Conservation (phyloP, 35 echinoderm and acorn worm genomes). For the Stichopus chloronotus region DNA sequence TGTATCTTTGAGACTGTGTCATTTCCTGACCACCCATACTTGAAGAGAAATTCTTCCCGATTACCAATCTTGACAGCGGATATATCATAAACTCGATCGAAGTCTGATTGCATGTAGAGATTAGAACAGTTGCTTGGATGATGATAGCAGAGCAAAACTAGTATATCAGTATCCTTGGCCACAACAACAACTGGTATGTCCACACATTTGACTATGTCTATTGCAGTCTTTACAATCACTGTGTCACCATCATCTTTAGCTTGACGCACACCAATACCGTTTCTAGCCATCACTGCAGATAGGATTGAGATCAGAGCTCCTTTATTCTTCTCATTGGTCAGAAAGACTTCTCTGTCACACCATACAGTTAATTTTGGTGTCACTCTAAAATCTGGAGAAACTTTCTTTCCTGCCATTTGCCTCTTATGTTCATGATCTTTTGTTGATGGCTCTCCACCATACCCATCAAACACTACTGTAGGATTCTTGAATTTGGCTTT, state of each 20-base stretch:
- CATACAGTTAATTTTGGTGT: constrained; percentile 38
- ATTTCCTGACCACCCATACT: neutral
- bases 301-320: constrained; percentile 52
- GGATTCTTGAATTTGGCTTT: too few relatives aligned
- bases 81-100: constrained; percentile 68
- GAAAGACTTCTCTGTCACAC: constrained; percentile 63
- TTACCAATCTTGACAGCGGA: constrained; percentile 58
- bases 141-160: constrained; percentile 74
- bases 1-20: too few relatives aligned
- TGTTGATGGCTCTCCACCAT: too few relatives aligned
- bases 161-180: constrained; percentile 69
- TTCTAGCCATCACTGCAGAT: constrained; percentile 49
- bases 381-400: too few relatives aligned
- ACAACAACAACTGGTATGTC: constrained; percentile 63
- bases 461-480: too few relatives aligned
- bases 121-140: constrained; percentile 48
- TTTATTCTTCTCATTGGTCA: constrained; percentile 69
- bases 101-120: constrained; percentile 57
- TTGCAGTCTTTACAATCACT: constrained; percentile 68
- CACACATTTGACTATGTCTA: constrained; percentile 43
- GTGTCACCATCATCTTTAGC: constrained; percentile 75
- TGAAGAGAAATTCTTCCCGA: constrained; percentile 65
- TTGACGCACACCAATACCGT: constrained; percentile 56
- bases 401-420: too few relatives aligned
- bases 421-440: too few relatives aligned